phyloP scores from a whole-genome alignment of 2,888 invertebrate species.

The Troilus luridus region DNA sequence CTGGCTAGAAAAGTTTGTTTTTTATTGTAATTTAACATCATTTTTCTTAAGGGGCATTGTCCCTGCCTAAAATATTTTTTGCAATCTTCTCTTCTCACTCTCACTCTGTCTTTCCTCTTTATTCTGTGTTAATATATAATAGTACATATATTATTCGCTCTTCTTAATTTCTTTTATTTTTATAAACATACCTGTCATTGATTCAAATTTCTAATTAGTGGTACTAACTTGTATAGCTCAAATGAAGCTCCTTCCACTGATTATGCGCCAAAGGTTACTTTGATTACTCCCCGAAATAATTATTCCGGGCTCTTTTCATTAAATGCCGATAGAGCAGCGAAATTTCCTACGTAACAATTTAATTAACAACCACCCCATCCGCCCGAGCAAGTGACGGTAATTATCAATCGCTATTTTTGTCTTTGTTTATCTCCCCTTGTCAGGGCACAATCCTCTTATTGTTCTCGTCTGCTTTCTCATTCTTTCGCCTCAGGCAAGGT shows the following conservation, averaged over 20 bases:
- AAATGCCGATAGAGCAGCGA: slow-evolving; percentile 7
- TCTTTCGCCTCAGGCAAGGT: neutral
- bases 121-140: too few species aligned
- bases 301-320: neutral
- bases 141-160: too few species aligned
- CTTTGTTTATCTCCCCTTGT: neutral
- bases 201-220: too few species aligned
- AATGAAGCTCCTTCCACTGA: neutral
- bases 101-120: too few species aligned
- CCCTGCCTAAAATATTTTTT: too few species aligned
- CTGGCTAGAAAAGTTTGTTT: too few species aligned
- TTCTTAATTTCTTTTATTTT: too few species aligned
- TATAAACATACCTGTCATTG: too few species aligned
- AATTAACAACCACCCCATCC: neutral
- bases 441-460: neutral
- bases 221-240: neutral
- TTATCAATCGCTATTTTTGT: neutral
- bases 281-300: neutral
- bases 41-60: too few species aligned
- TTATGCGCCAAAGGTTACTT: neutral
- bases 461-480: neutral
- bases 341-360: slow-evolving; percentile 4
- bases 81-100: too few species aligned
- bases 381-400: neutral
- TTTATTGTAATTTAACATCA: too few species aligned